Evolutionary conservation across 2,113 vertebrate genomes (phyloP).

Genomic region (Cyphomyrus discorhynchus): DNA sequence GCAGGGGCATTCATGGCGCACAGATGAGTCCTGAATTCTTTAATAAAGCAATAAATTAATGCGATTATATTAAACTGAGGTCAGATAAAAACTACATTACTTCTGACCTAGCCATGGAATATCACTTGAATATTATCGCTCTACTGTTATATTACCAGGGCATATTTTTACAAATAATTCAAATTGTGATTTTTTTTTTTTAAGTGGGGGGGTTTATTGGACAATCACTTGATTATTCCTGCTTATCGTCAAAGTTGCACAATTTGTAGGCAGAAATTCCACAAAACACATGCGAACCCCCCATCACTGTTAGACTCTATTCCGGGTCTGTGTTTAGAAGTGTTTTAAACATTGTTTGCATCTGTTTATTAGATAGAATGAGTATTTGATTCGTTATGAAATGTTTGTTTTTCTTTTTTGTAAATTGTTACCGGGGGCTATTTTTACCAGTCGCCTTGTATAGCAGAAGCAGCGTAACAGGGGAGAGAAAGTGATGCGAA

Average conservation of each 20-base stretch:
- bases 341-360: not conserved
- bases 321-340: not conserved
- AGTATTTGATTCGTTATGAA: not conserved
- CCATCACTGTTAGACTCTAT: not conserved
- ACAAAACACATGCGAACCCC: not conserved
- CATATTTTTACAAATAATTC: not conserved
- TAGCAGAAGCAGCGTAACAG: not conserved
- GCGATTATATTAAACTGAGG: not conserved
- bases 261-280: not conserved
- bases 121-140: not conserved
- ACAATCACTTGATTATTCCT: not conserved
- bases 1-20: not conserved
- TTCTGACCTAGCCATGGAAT: not conserved
- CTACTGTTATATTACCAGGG: not conserved
- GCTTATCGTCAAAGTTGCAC: not conserved
- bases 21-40: not conserved
- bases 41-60: constrained; percentile 14
- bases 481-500: not conserved
- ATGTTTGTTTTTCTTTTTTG: not conserved
- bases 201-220: not conserved
- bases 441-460: not conserved
- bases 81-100: not conserved
- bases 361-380: not conserved
- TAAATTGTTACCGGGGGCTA: not conserved
- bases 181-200: not conserved